Evolutionary conservation across 2,797 vertebrate species (phyloP).

Genomic region (Streptopelia turtur): DNA sequence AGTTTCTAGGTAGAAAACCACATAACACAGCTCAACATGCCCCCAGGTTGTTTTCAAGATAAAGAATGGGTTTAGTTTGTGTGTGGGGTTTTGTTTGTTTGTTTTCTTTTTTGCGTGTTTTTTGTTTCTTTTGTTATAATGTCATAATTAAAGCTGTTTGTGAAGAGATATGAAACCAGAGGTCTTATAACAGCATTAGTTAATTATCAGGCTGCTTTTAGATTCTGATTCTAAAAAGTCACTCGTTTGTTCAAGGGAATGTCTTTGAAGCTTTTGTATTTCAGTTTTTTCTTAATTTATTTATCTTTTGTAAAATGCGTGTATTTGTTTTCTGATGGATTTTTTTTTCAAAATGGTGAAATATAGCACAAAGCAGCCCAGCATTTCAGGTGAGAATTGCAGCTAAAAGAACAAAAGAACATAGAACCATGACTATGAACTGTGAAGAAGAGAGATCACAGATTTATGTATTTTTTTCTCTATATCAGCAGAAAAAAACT

Average conservation of each 20-base stretch:
- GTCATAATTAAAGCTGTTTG: background rate
- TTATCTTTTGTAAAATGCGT: rapidly evolving
- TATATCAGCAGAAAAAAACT: background rate
- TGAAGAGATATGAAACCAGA: background rate
- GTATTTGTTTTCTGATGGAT: background rate
- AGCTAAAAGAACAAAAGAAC: background rate
- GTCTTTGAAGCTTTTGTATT: background rate
- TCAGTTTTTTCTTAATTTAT: background rate
- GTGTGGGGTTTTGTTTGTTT: background rate
- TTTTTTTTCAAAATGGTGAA: background rate
- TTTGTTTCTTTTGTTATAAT: background rate
- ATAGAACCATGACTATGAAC: background rate
- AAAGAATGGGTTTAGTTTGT: background rate
- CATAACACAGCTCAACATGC: background rate
- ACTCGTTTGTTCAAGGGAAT: background rate
- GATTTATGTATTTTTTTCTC: background rate
- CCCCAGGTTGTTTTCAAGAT: background rate
- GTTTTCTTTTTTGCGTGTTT: background rate
- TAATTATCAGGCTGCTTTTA: background rate
- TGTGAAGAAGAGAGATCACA: background rate
- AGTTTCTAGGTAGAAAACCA: background rate
- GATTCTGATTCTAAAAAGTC: background rate
- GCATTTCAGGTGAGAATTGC: background rate
- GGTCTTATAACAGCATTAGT: background rate
- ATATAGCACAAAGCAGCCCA: background rate